Conservation (phyloP, 2,797 vertebrate species). For the Channallabes apus region DNA sequence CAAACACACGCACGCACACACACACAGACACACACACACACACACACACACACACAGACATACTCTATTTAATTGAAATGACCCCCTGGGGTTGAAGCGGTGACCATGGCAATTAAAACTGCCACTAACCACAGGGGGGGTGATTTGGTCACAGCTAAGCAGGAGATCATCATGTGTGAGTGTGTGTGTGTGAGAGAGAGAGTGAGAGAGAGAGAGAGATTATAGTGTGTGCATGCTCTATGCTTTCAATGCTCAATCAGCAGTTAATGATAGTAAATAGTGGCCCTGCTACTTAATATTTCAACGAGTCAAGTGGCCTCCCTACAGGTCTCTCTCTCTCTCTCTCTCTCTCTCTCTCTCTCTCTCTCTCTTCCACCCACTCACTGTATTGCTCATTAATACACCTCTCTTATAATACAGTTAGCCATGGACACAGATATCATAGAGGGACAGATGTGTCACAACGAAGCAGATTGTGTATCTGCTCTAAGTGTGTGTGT, state of each 20-base stretch:
- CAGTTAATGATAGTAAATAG: slow-evolving; percentile 57
- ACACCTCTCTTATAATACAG: slow-evolving; percentile 24
- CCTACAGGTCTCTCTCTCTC: neutral
- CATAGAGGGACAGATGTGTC: slow-evolving; percentile 28
- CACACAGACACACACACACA: neutral
- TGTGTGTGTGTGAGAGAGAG: slow-evolving; percentile 13
- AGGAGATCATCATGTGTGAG: slow-evolving; percentile 12
- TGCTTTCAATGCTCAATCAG: slow-evolving; percentile 43
- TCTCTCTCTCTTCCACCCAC: slow-evolving; percentile 44
- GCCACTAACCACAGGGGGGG: slow-evolving; percentile 52
- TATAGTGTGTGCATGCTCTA: neutral
- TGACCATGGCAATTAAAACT: slow-evolving; percentile 63
- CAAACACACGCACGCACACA: neutral
- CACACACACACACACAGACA: neutral
- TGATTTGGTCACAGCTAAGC: slow-evolving; percentile 32
- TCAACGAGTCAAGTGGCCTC: slow-evolving; percentile 69
- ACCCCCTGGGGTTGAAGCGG: slow-evolving; percentile 54
- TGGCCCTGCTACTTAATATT: slow-evolving; percentile 67
- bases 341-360: slow-evolving; percentile 10
- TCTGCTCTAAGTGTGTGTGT: neutral
- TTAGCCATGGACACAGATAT: slow-evolving; percentile 27
- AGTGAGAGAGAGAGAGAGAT: too few species aligned
- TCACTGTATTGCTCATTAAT: slow-evolving; percentile 29
- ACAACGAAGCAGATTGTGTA: neutral
- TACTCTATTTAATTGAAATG: slow-evolving; percentile 64